These are phyloP conservation scores for Agrochola lota DNA, from an alignment of 2,888 invertebrate species.

Conservation along the genomic window DNA sequence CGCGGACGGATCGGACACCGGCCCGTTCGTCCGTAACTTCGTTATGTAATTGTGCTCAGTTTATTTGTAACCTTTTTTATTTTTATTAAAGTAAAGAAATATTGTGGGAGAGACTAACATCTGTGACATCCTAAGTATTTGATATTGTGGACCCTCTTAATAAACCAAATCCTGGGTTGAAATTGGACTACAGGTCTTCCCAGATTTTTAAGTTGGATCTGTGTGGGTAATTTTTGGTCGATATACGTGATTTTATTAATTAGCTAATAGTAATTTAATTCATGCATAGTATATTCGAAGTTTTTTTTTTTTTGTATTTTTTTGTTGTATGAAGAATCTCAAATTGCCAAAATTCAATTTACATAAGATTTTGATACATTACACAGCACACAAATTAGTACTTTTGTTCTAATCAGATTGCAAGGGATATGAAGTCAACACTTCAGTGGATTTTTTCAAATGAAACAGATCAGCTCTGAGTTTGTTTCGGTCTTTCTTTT, in stretches of 20 bases:
- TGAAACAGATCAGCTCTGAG: not conserved
- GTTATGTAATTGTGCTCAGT: constrained; percentile 41
- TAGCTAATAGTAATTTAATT: not conserved
- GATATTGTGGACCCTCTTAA: constrained; percentile 22
- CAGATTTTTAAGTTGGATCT: not conserved
- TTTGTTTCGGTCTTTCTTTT: no score
- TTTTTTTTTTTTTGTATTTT: no score
- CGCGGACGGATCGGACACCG: constrained; percentile 46
- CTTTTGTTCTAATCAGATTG: no score
- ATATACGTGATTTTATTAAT: constrained; percentile 3
- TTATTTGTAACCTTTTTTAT: constrained; percentile 50
- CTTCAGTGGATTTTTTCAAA: not conserved
- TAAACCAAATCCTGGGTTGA: constrained; percentile 13
- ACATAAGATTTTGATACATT: no score
- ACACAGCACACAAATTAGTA: no score
- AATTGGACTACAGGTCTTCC: constrained; percentile 2
- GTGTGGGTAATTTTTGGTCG: not conserved
- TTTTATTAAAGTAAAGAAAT: constrained; percentile 48
- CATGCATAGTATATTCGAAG: not conserved
- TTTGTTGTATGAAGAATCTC: no score
- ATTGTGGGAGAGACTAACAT: constrained; percentile 19
- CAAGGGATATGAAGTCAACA: not conserved
- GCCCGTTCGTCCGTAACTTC: constrained; percentile 35
- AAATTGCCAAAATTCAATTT: no score
- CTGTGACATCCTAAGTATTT: constrained; percentile 39